Conservation (phyloP, 2,888 invertebrate species). For the Cephus rjabovi region DNA sequence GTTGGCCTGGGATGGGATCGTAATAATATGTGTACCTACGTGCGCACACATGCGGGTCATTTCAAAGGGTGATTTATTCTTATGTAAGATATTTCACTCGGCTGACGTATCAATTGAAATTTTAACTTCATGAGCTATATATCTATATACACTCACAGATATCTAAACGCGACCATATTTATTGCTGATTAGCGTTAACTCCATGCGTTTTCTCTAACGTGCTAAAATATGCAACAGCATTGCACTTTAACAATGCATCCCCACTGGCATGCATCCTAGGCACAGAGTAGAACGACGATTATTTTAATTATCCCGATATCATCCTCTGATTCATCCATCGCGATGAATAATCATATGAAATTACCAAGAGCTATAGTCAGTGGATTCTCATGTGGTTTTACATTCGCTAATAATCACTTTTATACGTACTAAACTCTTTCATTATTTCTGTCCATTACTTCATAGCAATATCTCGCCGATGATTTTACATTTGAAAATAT, state of each 20-base stretch:
- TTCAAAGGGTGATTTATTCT: neutral
- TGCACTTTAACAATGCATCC: neutral
- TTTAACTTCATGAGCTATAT: neutral
- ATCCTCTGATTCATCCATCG: slow-evolving; percentile 28
- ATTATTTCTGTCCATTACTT: neutral
- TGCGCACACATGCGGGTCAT: neutral
- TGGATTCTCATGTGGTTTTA: slow-evolving; percentile 35
- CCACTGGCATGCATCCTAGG: neutral
- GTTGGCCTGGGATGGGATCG: neutral
- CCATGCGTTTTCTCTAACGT: too few species aligned
- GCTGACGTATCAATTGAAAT: neutral
- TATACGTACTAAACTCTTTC: neutral
- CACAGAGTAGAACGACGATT: slow-evolving; percentile 35
- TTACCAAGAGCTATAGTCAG: slow-evolving; percentile 36
- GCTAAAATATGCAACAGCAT: neutral
- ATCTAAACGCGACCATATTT: too few species aligned
- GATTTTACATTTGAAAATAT: neutral
- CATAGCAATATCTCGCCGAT: neutral
- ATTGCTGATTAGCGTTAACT: too few species aligned
- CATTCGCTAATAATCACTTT: neutral
- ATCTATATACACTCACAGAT: neutral
- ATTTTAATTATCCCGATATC: slow-evolving; percentile 50
- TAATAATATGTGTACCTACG: neutral
- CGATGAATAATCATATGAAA: slow-evolving; percentile 54
- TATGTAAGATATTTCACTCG: neutral